phyloP scores from a whole-genome alignment of 2,888 invertebrate genomes.

The Meteorus colon region DNA sequence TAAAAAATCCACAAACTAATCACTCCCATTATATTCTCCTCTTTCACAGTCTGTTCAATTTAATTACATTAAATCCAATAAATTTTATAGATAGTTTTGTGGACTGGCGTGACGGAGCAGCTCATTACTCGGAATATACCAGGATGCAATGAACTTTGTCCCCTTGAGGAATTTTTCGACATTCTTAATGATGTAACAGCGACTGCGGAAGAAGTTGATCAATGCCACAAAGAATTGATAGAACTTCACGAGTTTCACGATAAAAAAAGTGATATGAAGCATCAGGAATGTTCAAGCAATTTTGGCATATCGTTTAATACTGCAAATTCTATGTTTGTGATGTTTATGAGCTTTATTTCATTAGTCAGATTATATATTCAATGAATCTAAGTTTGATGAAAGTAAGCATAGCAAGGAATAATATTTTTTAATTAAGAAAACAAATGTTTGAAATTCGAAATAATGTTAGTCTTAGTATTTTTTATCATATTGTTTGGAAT shows the following conservation, averaged over 20 bases:
- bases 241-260: not conserved
- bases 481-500: too few relatives aligned
- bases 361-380: not conserved
- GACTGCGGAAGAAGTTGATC: constrained; percentile 57
- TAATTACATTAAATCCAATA: constrained; percentile 13
- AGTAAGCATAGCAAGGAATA: not conserved
- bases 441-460: too few relatives aligned
- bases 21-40: not conserved
- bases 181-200: constrained; percentile 64
- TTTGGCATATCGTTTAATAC: not conserved
- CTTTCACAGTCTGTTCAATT: not conserved
- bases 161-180: constrained; percentile 66
- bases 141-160: constrained; percentile 68
- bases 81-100: constrained; percentile 65
- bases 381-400: constrained; percentile 13
- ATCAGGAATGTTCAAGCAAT: not conserved
- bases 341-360: not conserved
- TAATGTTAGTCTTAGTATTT: too few relatives aligned
- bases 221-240: constrained; percentile 43
- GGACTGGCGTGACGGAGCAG: constrained; percentile 67
- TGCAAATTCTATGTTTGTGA: not conserved
- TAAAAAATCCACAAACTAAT: not conserved
- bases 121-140: constrained; percentile 68
- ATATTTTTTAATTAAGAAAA: not conserved
- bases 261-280: not conserved